Evolutionary conservation across 2,113 vertebrate species (phyloP).

Genomic region (Ciconia stormi): DNA sequence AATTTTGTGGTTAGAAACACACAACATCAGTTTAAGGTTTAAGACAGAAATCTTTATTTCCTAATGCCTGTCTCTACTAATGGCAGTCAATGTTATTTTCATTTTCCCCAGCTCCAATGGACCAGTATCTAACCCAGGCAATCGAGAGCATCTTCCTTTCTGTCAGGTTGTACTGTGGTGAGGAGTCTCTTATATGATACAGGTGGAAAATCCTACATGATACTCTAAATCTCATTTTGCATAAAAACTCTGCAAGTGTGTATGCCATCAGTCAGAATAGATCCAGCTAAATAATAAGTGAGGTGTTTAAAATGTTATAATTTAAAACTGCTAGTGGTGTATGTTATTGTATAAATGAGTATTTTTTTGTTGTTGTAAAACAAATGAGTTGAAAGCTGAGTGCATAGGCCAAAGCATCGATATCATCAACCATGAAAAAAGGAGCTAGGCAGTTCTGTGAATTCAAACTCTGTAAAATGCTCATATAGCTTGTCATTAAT

Average conservation of each 20-base stretch:
- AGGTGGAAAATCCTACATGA: background rate
- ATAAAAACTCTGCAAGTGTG: background rate
- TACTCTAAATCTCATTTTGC: conserved; percentile 3
- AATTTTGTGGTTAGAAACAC: background rate
- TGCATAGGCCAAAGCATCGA: background rate
- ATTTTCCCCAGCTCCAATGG: background rate
- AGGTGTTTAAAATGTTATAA: background rate
- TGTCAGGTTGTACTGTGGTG: background rate
- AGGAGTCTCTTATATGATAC: background rate
- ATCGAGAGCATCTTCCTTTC: background rate
- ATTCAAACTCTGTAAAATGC: background rate
- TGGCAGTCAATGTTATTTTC: background rate
- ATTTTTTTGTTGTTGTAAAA: background rate
- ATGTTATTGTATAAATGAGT: background rate
- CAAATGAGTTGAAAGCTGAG: background rate
- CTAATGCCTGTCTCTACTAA: background rate
- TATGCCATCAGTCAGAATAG: conserved; percentile 4
- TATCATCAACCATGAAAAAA: background rate
- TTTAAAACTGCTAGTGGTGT: conserved; percentile 1
- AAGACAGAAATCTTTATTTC: background rate
- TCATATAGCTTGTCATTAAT: background rate
- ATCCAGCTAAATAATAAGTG: background rate
- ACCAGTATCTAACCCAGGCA: background rate
- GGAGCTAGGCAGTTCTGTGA: background rate
- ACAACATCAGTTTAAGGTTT: background rate